Base-by-base conservation (phyloP, 1,140 invertebrate species). In the Scylla paramamosain region DNA sequence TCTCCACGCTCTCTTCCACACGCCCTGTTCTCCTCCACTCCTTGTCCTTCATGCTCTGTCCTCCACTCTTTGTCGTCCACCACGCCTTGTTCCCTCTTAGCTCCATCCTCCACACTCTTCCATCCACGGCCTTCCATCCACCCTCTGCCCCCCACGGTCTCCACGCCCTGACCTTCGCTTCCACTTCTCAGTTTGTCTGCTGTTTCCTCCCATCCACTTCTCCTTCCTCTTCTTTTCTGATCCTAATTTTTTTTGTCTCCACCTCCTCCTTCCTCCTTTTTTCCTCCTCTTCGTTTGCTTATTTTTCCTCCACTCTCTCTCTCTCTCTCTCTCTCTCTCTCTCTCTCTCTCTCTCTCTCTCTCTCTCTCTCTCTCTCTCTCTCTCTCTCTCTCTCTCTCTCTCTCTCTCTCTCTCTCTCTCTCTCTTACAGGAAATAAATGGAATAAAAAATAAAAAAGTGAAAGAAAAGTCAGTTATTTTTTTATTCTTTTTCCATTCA, bases 381-480 rank as follows among this genome's bases (percentile, higher is more conserved):
- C 91, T 52, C 52, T 67, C 46, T 92, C 52, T 92, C 48, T 92
- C 91, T 67, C 67, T 82, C 91, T 92, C 59, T 77, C 59, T 77
- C 59, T 77, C 48, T 67, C 20, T 28, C 52, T 20, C 28, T 67
- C 52, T 67, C 20, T 31, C 52, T 28, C 46, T 67, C 52, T 67
- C 52, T 8, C 86, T 16, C 86, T 16, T 29, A 20, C 86, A n/a
- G n/a, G n/a, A n/a, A n/a, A n/a, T n/a, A n/a, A n/a, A 20, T 29
- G 12, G 16, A n/a, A n/a, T n/a, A n/a, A n/a, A n/a, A n/a, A n/a
- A n/a, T n/a, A n/a, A n/a, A n/a, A n/a, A n/a, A n/a, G n/a, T n/a
- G n/a, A n/a, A n/a, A n/a, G n/a, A n/a, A n/a, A n/a, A n/a, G n/a
- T n/a, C n/a, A n/a, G n/a, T n/a, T n/a, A n/a, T n/a, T n/a, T n/a